Conservation (phyloP, 1,140 invertebrate species). For the Macrotrachela quadricornifera region DNA sequence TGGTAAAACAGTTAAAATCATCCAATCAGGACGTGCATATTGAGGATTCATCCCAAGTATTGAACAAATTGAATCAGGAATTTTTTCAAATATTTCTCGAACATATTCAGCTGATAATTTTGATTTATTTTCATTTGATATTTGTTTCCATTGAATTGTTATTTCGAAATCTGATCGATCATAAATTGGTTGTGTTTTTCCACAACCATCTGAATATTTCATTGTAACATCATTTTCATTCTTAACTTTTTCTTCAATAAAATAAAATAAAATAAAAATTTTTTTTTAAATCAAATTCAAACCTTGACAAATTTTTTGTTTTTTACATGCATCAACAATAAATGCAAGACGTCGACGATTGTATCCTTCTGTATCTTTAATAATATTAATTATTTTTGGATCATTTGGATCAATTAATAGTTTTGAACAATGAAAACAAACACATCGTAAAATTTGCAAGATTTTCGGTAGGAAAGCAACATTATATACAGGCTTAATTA, state of each 20-base stretch:
- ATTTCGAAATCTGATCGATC: too few relatives aligned
- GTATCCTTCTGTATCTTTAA: constrained; percentile 84
- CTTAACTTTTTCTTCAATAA: constrained; percentile 25
- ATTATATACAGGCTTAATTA: constrained; percentile 95
- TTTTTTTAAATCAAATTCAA: too few relatives aligned
- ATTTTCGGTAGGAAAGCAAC: constrained; percentile 90
- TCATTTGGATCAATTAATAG: constrained; percentile 73
- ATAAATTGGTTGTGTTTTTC: constrained; percentile 82
- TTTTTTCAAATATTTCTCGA: constrained; percentile 85
- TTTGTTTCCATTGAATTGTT: constrained; percentile 84
- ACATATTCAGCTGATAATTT: constrained; percentile 73
- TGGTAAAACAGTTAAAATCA: constrained; percentile 87
- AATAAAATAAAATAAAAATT: too few relatives aligned
- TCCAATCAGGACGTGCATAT: constrained; percentile 93
- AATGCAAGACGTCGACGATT: constrained; percentile 73
- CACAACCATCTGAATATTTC: constrained; percentile 83
- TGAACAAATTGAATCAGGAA: constrained; percentile 85
- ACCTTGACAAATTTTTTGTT: constrained; percentile 64
- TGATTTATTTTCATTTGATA: constrained; percentile 62
- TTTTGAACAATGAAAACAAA: constrained; percentile 94
- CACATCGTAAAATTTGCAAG: constrained; percentile 81
- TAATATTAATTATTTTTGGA: constrained; percentile 89
- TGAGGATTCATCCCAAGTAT: constrained; percentile 86
- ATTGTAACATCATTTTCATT: constrained; percentile 36
- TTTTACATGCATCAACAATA: constrained; percentile 93